Evolutionary conservation across 2,888 invertebrate species (phyloP), one percentile per base, ranked within the genome.

Genomic region (Anthoptus insignis): DNA sequence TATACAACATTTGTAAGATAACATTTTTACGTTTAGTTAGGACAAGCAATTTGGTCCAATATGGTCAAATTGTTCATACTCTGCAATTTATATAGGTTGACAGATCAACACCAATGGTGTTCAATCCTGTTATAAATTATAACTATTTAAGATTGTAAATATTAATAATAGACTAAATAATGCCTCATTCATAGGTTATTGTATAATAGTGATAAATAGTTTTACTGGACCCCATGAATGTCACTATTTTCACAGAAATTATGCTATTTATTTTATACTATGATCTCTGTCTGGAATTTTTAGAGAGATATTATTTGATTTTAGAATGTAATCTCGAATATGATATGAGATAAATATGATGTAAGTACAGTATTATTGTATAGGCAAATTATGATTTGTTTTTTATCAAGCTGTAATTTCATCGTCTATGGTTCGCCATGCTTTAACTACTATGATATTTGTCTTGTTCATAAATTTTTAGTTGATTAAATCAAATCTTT

Each of bases 321-420:
- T 56, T 54, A 54, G 53, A 47, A 37, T 45, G 37, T 49, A 42
- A 56, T 57, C 67, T 67, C 64, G 64, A 64, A 64, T 64, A 64
- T 58, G 59, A 47, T 53, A 47, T 64, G 56, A 45, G 32, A 22
- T 54, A 47, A 21, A 59, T n/a, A 47, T 53, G 50, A 24, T 76
- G 65, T 67, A 82, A 82, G 82, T 82, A 83, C 83, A 83, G 83
- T 83, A 83, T 83, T 83, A 82, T 77, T 34, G n/a, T 42, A 27
- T 60, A 50, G 29, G 53, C 29, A 42, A 45, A 32, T 11, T 29
- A 47, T 7, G 21, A 34, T 37, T 37, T 11, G 19, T 76, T 50
- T 50, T 39, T 39, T 16, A 19, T 16, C 11, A 22, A 59, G 16
- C 7, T 24, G 13, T 24, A 50, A 29, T 47, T 47, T 32, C 34